Conservation (phyloP, 2,888 invertebrate genomes). For the Lamproptera curius region DNA sequence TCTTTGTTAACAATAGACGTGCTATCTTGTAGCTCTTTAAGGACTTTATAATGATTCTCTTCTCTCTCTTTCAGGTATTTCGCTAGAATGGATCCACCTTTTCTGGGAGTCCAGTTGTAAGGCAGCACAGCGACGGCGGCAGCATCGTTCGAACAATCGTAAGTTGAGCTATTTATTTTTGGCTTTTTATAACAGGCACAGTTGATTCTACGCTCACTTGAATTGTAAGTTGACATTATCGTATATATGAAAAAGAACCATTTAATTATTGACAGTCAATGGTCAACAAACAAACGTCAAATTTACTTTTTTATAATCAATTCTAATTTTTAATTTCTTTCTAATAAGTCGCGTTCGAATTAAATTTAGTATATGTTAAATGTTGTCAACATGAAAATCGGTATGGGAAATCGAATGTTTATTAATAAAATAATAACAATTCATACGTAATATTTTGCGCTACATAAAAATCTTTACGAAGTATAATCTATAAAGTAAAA, state of each 20-base stretch:
- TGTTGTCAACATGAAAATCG: too few species aligned
- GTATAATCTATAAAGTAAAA: too few species aligned
- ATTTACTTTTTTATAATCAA: too few species aligned
- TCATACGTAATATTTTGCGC: too few species aligned
- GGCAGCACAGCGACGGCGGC: slow-evolving; percentile 56
- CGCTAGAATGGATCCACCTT: slow-evolving; percentile 45
- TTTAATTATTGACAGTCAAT: slow-evolving; percentile 5
- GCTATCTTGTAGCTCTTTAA: slow-evolving; percentile 34
- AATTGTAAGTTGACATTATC: slow-evolving; percentile 7
- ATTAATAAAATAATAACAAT: too few species aligned
- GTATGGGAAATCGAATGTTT: too few species aligned
- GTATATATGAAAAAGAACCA: not conserved
- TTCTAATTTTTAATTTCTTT: too few species aligned
- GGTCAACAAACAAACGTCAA: not conserved
- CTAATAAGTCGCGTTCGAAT: too few species aligned
- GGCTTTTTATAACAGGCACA: slow-evolving; percentile 16
- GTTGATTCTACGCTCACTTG: not conserved
- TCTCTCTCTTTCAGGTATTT: slow-evolving; percentile 51
- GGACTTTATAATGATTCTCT: slow-evolving; percentile 37
- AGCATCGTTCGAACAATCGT: slow-evolving; percentile 48
- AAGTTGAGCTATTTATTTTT: slow-evolving; percentile 28
- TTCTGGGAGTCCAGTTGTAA: slow-evolving; percentile 47
- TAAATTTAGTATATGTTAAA: too few species aligned
- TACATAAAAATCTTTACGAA: too few species aligned
- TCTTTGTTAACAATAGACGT: slow-evolving; percentile 40